These are phyloP conservation scores for Pemphigus obesinymphae DNA, from an alignment of 1,140 invertebrate genomes.

Conservation along the genomic window DNA sequence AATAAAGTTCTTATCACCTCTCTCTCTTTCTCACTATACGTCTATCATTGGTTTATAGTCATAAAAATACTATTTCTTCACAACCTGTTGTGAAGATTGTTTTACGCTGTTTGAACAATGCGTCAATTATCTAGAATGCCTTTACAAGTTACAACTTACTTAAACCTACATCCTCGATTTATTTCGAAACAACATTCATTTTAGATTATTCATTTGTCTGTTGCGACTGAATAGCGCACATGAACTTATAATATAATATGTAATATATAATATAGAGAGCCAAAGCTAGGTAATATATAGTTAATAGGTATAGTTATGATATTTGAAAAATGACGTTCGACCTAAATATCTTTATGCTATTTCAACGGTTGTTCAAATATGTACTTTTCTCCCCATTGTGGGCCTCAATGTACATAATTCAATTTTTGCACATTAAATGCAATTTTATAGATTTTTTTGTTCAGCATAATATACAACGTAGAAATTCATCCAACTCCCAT, in stretches of 20 bases:
- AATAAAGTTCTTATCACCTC: slow-evolving; percentile 22
- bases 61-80: slow-evolving; percentile 1
- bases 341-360: slow-evolving; percentile 33
- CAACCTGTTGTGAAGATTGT: slow-evolving; percentile 10
- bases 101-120: slow-evolving; percentile 10
- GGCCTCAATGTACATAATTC: slow-evolving; percentile 5
- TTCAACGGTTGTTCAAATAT: slow-evolving; percentile 27
- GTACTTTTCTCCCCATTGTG: background rate
- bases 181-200: slow-evolving; percentile 18
- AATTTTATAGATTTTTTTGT: background rate
- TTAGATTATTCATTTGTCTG: slow-evolving; percentile 9
- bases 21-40: background rate
- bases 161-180: slow-evolving; percentile 3
- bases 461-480: background rate
- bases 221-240: background rate
- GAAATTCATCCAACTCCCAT: background rate
- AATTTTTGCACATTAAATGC: background rate
- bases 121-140: slow-evolving; percentile 20
- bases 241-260: background rate
- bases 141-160: background rate
- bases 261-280: background rate
- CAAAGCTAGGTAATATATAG: background rate
- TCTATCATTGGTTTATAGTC: background rate
- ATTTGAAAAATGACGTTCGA: slow-evolving; percentile 22
- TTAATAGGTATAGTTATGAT: background rate